Evolutionary conservation across 2,113 vertebrate genomes (phyloP), one percentile per base, ranked within the genome.

Genomic region (Eptesicus fuscus): DNA sequence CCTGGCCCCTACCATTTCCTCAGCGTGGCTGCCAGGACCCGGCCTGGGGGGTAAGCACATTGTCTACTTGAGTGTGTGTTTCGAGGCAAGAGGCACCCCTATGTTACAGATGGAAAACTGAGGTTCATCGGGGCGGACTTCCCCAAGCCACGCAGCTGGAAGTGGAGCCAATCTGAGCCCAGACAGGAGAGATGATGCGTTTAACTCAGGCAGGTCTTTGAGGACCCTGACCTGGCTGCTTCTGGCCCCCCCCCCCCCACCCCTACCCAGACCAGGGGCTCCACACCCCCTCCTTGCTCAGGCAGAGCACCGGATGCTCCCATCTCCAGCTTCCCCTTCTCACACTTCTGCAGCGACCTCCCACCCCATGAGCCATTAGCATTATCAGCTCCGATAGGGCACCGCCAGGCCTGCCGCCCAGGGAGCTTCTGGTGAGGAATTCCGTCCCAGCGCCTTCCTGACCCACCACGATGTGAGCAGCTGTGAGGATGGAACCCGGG

Each of bases 361-460:
- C 44, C 8, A 18, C 14, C 86, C 65, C 35, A n/a, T 16, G 12
- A 53, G 25, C 35, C 87, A 88, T 83, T 51, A 79, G 78, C 28
- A 2, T 70, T 76, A 87, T 83, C 95, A 63, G 37, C 20, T 51
- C 74, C n/a, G 71, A 59, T 61, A 90, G 47, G 20, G 49, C 89
- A 12, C 42, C 32, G 20, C 3, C 7, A 25, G 74, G 79, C 42
- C 78, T 32, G 25, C 51, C 47, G 63, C 44, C 77, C 56, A 23
- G 91, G 89, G 83, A 84, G 78, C 79, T 80, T 73, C 92, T 90
- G 83, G 61, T 6, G 70, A 95, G 90, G 83, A 94, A 78, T 63
- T 79, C 88, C 80, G 56, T 35, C 42, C 44, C 16, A 35, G 22
- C 0, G 0, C 79, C 73, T 93, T 85, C 86, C 76, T 70, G 78